Conservation (phyloP, 1,140 invertebrate genomes). For the Araneus ventricosus region DNA sequence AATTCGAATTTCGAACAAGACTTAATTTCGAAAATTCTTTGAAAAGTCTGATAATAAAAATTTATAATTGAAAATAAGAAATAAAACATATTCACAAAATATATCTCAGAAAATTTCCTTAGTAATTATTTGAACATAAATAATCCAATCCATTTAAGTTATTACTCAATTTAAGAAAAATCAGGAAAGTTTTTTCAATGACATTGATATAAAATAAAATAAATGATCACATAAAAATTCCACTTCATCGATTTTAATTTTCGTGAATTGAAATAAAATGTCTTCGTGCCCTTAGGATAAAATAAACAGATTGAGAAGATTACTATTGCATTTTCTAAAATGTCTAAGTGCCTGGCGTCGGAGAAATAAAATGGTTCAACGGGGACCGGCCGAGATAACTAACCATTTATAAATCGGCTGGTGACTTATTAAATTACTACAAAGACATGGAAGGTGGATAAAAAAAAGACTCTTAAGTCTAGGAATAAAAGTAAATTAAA, state of each 20-base stretch:
- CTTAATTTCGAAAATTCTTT: too few relatives aligned
- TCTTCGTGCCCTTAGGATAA: neutral
- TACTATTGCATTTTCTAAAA: neutral
- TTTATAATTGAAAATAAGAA: too few relatives aligned
- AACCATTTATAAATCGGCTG: conserved; percentile 40
- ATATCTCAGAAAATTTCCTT: too few relatives aligned
- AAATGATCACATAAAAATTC: too few relatives aligned
- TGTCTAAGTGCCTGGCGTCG: neutral
- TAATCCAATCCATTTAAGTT: too few relatives aligned
- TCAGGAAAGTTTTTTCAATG: too few relatives aligned
- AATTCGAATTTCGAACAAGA: too few relatives aligned
- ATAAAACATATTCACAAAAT: too few relatives aligned
- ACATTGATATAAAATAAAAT: too few relatives aligned
- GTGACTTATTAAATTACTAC: conserved; percentile 53
- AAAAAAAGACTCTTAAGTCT: neutral
- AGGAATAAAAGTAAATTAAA: conserved; percentile 51
- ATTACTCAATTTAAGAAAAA: too few relatives aligned
- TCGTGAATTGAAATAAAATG: neutral
- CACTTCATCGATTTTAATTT: neutral
- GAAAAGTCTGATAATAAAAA: too few relatives aligned
- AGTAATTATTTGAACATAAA: too few relatives aligned
- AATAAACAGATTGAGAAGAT: neutral
- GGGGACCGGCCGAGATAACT: neutral
- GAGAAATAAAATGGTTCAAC: neutral
- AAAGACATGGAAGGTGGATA: conserved; percentile 9